phyloP scores from a whole-genome alignment of 1,140 invertebrate genomes.

The Mylabris phalerata region DNA sequence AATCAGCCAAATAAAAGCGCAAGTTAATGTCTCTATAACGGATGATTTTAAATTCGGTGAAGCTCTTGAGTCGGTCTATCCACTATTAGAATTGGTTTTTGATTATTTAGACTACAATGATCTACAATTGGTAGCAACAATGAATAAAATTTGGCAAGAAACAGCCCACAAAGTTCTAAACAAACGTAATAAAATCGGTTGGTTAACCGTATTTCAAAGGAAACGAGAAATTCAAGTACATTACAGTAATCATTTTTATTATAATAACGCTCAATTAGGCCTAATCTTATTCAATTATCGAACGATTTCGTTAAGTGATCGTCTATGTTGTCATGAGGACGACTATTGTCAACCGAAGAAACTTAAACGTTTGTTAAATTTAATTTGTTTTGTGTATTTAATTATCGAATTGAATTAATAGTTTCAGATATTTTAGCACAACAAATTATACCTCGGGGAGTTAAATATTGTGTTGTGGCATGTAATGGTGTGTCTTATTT shows the following conservation, averaged over 20 bases:
- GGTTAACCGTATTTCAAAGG: conserved; percentile 27
- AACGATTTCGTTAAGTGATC: conserved; percentile 22
- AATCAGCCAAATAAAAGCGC: conserved; percentile 3
- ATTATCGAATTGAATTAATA: conserved; percentile 1
- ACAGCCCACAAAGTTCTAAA: conserved; percentile 16
- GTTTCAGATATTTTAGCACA: conserved; percentile 28
- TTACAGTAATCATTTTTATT: conserved; percentile 24
- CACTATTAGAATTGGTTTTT: conserved; percentile 28
- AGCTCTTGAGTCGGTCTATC: conserved; percentile 25
- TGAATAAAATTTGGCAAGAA: conserved; percentile 24
- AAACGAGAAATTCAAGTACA: conserved; percentile 14
- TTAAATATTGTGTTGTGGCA: conserved; percentile 26
- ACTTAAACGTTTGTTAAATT: conserved; percentile 5
- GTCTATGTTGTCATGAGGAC: conserved; percentile 26
- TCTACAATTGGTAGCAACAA: conserved; percentile 19
- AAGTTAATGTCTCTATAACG: not conserved
- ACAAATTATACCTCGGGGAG: conserved; percentile 24
- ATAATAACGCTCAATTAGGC: conserved; percentile 24
- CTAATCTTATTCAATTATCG: conserved; percentile 27
- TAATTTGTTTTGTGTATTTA: not conserved
- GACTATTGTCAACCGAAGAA: not conserved
- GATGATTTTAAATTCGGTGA: conserved; percentile 25
- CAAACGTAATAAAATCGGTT: conserved; percentile 22
- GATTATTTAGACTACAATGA: conserved; percentile 25
- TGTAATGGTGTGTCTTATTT: conserved; percentile 29